Evolutionary conservation across 2,888 invertebrate species (phyloP).

Genomic region (Lochmaea crataegi): DNA sequence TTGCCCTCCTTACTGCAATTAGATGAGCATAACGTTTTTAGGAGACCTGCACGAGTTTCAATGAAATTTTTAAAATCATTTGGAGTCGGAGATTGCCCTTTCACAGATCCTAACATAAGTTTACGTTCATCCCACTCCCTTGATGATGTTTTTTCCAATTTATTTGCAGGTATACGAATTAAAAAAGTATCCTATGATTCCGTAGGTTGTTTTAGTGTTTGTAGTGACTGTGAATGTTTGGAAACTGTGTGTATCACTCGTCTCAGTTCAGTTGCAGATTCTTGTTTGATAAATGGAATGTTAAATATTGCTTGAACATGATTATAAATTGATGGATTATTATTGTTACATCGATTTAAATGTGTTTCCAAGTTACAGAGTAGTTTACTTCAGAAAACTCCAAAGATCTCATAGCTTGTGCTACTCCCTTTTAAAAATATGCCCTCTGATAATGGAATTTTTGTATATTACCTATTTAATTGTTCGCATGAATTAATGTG

Average conservation of each 20-base stretch:
- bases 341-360: neutral
- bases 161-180: conserved; percentile 4
- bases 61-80: too few species aligned
- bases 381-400: conserved; percentile 3
- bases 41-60: too few species aligned
- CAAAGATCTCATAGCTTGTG: neutral
- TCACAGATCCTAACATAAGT: too few species aligned
- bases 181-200: conserved; percentile 11
- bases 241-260: conserved; percentile 7
- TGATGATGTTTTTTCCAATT: conserved; percentile 1
- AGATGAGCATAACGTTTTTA: too few species aligned
- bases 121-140: conserved; percentile 15
- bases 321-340: too few species aligned
- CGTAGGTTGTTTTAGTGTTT: conserved; percentile 17
- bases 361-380: conserved; percentile 1
- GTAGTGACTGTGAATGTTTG: conserved; percentile 13
- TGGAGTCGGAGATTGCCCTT: too few species aligned
- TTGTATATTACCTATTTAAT: conserved; percentile 5
- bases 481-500: neutral
- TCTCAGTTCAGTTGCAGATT: neutral
- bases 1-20: too few species aligned
- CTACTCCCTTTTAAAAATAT: neutral
- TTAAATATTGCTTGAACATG: conserved; percentile 18
- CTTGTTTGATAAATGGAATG: too few species aligned
- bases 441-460: conserved; percentile 14